Base-by-base conservation (phyloP, 2,888 invertebrate species). In the Ornithoptera priamus region DNA sequence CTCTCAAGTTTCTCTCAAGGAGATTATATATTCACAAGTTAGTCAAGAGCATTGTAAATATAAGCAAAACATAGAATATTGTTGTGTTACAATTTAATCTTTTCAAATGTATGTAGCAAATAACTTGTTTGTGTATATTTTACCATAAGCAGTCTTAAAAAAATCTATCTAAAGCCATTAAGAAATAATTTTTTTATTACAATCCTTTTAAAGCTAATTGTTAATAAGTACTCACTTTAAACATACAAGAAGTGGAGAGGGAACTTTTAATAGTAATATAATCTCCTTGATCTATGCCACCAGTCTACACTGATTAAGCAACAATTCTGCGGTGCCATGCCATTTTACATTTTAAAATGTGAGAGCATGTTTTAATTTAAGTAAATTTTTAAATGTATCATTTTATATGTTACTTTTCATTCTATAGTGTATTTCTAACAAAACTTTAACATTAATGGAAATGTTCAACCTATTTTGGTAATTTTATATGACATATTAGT, bases 221-320 rank as follows among this genome's bases (percentile, higher is more conserved):
- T 68, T 68, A 68, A 67, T 72, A 73, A 73, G 73, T 73, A 73
- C 73, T 46, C 69, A 72, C 63, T 73, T 71, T 65, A 67, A 62
- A 24, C 30, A 66, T 62, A 66, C 57, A 36, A 60, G 39, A 58
- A 46, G 56, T 42, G 20, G 57, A 67, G 63, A 56, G 63, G 53
- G 60, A 56, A 70, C 58, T 63, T 67, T 69, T 72, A 72, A 77
- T 74, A 72, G 65, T 57, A 64, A 77, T 79, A 82, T 82, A 85
- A 87, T 86, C 85, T 85, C 85, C 82, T 82, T 82, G 82, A 82
- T 81, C 77, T 83, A 77, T 81, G 81, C 66, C 81, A 86, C 78
- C 80, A 85, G 83, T 85, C 83, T 86, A 89, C 86, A 88, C 81
- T 80, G 82, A 88, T 78, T 83, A 89, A 89, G 89, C 88, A 78